Evolutionary conservation across 92 coral and sea anemone genomes (phyloP).

Genomic region (Porites rus): DNA sequence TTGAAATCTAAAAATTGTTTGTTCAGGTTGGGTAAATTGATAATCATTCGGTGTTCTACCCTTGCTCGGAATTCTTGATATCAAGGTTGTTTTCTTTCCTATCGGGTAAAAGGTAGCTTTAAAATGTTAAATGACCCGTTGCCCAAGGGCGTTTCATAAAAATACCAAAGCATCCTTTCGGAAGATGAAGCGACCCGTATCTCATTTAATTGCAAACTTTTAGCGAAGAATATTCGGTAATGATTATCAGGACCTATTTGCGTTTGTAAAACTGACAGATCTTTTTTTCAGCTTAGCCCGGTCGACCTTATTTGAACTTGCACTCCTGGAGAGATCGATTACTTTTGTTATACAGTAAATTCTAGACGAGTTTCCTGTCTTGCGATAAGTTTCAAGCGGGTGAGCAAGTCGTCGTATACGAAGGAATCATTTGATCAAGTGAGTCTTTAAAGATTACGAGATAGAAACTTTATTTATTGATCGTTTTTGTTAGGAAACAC

Average conservation of each 20-base stretch:
- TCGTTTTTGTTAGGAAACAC: background rate
- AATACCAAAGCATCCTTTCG: background rate
- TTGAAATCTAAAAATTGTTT: background rate
- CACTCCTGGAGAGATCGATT: background rate
- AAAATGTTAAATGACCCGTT: background rate
- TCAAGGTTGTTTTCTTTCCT: background rate
- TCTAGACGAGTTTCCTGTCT: background rate
- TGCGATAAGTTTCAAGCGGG: background rate
- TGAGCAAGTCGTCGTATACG: background rate
- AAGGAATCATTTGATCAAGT: background rate
- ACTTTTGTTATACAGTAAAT: too few relatives aligned
- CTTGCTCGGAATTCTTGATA: background rate
- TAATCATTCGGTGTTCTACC: background rate
- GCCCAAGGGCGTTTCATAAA: slow-evolving; percentile 4
- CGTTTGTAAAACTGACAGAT: background rate
- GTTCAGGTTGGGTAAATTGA: background rate
- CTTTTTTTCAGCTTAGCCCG: too few relatives aligned
- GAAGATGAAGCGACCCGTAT: background rate
- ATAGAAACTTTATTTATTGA: background rate
- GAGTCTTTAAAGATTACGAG: background rate
- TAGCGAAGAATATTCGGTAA: background rate
- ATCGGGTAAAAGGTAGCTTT: too few relatives aligned
- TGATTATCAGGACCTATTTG: background rate
- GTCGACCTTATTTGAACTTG: background rate
- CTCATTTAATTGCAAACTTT: background rate